Base-by-base conservation (phyloP, 1,140 invertebrate genomes). In the Papilio polytes region DNA sequence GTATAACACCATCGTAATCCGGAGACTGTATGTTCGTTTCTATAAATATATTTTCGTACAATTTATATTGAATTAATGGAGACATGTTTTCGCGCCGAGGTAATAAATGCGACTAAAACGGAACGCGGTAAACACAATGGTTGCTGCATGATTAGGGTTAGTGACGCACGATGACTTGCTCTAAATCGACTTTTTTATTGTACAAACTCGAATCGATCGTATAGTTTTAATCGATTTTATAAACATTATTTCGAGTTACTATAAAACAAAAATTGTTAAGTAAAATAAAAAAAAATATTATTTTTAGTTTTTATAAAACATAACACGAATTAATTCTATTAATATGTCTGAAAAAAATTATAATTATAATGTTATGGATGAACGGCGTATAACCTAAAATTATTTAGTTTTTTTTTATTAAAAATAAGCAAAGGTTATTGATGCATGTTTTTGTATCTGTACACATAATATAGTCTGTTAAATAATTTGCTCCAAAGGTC, bases 1-100 rank as follows among this genome's bases (percentile, higher is more conserved):
- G 80, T 1, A 96, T 82, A 0, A 96, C 93, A 2, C 92, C 95
- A 88, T 96, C 96, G 79, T 96, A 96, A 22, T 94, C 90, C 0
- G 87, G 41, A 0, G 90, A 92, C 66, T 89, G 89, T 15, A 95
- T 81, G 81, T 92, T 92, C 0, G 89, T 93, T 85, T 94, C 94
- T 7, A 94, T 90, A 44, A 95, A 95, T 73, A 94, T 87, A 80
- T 94, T 95, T 12, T 92, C 90, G 84, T 94, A 91, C 0, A 95
- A 74, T 80, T 94, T 95, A 20, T 88, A 92, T 6, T 90, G 87
- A 56, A 82, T 10, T 20, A 15, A 51, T 3, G n/a, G 44, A 76
- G 74, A 76, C 74, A 76, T 76, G 74, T 76, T 51, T 48, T 53
- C 74, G 9, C 41, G 3, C 0, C 44, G 74, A 51, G 12, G 74